Conservation (phyloP, 2,888 invertebrate genomes). For the Napeogenes sylphis region DNA sequence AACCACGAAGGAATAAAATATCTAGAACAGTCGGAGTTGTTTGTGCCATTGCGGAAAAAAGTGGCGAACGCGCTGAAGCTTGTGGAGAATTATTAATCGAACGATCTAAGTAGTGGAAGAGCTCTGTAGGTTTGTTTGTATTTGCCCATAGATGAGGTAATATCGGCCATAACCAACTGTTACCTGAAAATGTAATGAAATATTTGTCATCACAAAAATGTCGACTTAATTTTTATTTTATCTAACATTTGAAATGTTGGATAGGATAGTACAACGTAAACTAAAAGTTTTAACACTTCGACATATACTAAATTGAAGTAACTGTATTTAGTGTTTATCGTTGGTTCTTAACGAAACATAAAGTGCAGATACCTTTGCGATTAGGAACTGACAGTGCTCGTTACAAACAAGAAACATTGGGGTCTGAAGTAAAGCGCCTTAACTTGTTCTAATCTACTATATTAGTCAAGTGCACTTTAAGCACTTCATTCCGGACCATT, state of each 20-base stretch:
- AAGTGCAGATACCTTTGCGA: slow-evolving; percentile 13
- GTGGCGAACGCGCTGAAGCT: slow-evolving; percentile 63
- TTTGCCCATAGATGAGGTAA: slow-evolving; percentile 82
- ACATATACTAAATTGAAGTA: neutral
- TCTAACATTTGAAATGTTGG: no score
- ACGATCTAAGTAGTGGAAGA: slow-evolving; percentile 63
- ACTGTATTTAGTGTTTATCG: neutral
- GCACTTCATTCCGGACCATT: no score
- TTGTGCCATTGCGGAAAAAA: slow-evolving; percentile 85
- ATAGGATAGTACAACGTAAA: neutral
- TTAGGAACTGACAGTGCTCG: slow-evolving; percentile 8
- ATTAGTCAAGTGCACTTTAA: no score
- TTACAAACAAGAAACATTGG: slow-evolving; percentile 1
- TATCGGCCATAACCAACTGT: slow-evolving; percentile 80
- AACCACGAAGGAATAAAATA: slow-evolving; percentile 79
- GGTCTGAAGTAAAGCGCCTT: no score
- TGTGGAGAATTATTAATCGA: slow-evolving; percentile 61
- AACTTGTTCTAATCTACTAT: no score
- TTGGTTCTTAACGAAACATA: slow-evolving; percentile 2
- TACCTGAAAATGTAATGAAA: slow-evolving; percentile 56
- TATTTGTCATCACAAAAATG: no score
- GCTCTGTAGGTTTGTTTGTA: slow-evolving; percentile 58
- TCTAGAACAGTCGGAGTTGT: slow-evolving; percentile 82
- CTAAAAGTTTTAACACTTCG: no score
- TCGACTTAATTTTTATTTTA: no score